Evolutionary conservation across 2,888 invertebrate genomes (phyloP).

Genomic region (Metacarcinus magister): DNA sequence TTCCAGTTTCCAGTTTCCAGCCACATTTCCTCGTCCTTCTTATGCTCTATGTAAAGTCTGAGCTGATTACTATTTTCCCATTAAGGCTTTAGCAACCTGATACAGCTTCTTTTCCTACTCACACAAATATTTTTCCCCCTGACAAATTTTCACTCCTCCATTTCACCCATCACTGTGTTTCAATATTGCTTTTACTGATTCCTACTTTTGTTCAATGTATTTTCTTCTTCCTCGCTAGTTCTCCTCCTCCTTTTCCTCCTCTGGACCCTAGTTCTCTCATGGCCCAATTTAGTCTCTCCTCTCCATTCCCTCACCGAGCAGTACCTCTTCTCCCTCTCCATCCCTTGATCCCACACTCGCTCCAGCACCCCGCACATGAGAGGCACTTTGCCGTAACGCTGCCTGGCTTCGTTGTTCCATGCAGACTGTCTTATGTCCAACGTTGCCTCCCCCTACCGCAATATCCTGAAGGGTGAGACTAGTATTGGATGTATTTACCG

Average conservation of each 20-base stretch:
- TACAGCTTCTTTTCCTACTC: not conserved
- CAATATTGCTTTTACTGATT: not conserved
- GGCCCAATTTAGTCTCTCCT: constrained; percentile 12
- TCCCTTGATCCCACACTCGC: not conserved
- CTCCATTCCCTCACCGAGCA: constrained; percentile 44
- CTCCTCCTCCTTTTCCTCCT: not conserved
- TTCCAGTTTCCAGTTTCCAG: not conserved
- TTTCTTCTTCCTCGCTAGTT: constrained; percentile 5
- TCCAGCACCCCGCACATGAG: not conserved
- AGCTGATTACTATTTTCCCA: constrained; percentile 26
- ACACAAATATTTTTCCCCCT: not conserved
- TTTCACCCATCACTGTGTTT: not conserved
- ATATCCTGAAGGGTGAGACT: constrained; percentile 35
- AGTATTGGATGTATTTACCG: constrained; percentile 10
- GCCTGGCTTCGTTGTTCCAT: not conserved
- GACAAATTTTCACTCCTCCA: not conserved
- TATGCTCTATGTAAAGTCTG: not conserved
- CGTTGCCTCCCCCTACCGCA: constrained; percentile 12
- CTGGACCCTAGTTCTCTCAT: constrained; percentile 31
- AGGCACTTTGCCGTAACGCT: constrained; percentile 35
- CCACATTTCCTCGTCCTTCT: constrained; percentile 26
- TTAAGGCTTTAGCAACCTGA: not conserved
- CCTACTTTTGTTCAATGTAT: not conserved
- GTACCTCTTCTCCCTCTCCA: constrained; percentile 4
- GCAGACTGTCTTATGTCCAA: constrained; percentile 6